Evolutionary conservation across 2,888 invertebrate genomes (phyloP), one percentile per base, ranked within the genome.

Genomic region (Clanis bilineata): DNA sequence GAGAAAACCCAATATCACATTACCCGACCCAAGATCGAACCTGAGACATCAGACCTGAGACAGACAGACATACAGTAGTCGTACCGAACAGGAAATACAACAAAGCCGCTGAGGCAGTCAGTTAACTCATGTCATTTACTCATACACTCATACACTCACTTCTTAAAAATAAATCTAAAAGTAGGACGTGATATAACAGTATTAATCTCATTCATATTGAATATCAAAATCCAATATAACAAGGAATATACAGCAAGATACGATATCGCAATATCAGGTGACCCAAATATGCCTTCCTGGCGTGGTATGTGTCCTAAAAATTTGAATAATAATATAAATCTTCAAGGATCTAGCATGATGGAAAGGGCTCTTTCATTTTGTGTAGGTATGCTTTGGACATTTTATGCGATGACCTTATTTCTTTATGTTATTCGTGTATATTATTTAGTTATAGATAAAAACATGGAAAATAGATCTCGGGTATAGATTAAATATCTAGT

Each of bases 241-340:
- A 51, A 6, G 10, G 18, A 28, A 32, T 32, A 10, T 32, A 51
- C n/a, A 18, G 32, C 28, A 18, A 51, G 28, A 51, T 51, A 28
- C 15, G 47, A 47, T 47, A 60, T 54, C 47, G 47, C 25, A 36
- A 59, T 61, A 60, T 56, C 62, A 64, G 61, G 61, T 68, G 70
- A 64, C 73, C 71, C 67, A 62, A 65, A 69, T 67, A 64, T 68
- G 68, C 68, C 64, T 60, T 47, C 32, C 51, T 32, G 18, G 54
- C 55, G 55, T 59, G 38, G 58, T 51, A 55, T 62, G 56, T 65
- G 61, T 51, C 59, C 65, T 62, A 62, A 62, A 63, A 69, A 70
- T 69, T 72, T 72, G 67, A 72, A 72, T 73, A 67, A 68, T 66
- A 69, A 67, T 68, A 70, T 68, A 41, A 41, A 68, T 67, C 66